Conservation (phyloP, 2,888 invertebrate genomes). For the Ptychoptera contaminata region DNA sequence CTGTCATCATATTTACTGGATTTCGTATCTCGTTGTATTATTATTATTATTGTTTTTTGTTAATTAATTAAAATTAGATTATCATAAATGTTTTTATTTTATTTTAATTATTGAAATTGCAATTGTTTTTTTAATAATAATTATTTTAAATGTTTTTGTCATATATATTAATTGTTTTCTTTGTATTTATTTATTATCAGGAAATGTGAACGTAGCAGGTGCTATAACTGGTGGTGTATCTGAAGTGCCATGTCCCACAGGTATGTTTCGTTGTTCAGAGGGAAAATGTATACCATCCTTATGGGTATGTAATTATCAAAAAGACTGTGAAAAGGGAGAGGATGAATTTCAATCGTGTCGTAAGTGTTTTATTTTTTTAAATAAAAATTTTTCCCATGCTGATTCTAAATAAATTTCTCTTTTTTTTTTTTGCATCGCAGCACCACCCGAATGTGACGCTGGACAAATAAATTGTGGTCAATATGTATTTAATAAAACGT, state of each 20-base stretch:
- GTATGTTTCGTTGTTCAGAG: constrained; percentile 70
- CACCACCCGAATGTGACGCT: constrained; percentile 85
- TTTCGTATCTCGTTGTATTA: no score
- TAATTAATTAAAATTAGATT: no score
- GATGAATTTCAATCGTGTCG: constrained; percentile 83
- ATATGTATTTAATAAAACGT: constrained; percentile 91
- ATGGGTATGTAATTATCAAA: constrained; percentile 87
- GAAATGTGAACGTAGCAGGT: constrained; percentile 10
- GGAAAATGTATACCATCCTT: constrained; percentile 74
- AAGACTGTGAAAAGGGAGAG: constrained; percentile 84
- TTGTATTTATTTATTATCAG: neutral
- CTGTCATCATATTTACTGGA: no score
- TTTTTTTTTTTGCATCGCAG: constrained; percentile 36
- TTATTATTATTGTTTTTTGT: no score
- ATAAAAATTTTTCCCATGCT: neutral
- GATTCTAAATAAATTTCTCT: neutral
- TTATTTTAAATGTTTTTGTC: no score
- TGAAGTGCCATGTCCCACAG: constrained; percentile 44
- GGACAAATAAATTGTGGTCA: constrained; percentile 84
- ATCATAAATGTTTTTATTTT: no score
- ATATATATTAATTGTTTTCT: no score
- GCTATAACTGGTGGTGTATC: constrained; percentile 16
- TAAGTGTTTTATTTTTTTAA: constrained; percentile 38
- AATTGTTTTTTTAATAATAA: no score
- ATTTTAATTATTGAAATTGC: no score